Base-by-base conservation (phyloP, 2,113 vertebrate species). In the Carettochelys insculpta region DNA sequence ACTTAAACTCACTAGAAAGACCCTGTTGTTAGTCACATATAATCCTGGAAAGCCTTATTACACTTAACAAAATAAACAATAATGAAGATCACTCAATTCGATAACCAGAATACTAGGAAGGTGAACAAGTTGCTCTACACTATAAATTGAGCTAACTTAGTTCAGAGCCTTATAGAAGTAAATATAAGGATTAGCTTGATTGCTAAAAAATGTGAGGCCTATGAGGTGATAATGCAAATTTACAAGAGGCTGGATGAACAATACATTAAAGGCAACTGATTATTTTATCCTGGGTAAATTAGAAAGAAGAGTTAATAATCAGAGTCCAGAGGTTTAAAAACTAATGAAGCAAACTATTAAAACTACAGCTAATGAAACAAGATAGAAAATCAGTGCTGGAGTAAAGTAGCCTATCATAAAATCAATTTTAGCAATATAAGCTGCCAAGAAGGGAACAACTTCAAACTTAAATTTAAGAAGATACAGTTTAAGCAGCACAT, bases 341-440 rank as follows among this genome's bases (percentile, higher is more conserved):
- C 68, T 56, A 89, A 58, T 80, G 53, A 47, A 90, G 76, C 38
- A 92, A 96, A 82, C 47, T 41, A 48, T 92, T 78, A 77, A 61
- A 95, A 94, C 73, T 24, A 76, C 79, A 61, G 86, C 65, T 88
- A 93, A 95, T 94, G 88, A 96, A 95, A 92, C 83, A 90, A 95
- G 92, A 92, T 80, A 93, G 93, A 96, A 94, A 95, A 92, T 94
- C 81, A 25, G 89, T 93, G 83, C 53, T 94, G 6, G 80, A 85
- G 87, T 89, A 91, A 94, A 96, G 93, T 86, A 94, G 85, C 54
- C 94, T 84, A 89, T 96, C 47, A 68, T 29, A 96, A 96, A 96
- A 97, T 97, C 95, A 71, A 94, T 97, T 95, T 94, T 95, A 96
- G 86, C 90, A 95, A 92, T 54, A 77, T 48, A 68, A 96, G 80